A percentile compares a stretch with the other conserved stretches of the same genome.
These are phyloP conservation scores for Tragulus kanchil DNA, from an alignment of 2,113 vertebrate species.

Conservation along the genomic window DNA sequence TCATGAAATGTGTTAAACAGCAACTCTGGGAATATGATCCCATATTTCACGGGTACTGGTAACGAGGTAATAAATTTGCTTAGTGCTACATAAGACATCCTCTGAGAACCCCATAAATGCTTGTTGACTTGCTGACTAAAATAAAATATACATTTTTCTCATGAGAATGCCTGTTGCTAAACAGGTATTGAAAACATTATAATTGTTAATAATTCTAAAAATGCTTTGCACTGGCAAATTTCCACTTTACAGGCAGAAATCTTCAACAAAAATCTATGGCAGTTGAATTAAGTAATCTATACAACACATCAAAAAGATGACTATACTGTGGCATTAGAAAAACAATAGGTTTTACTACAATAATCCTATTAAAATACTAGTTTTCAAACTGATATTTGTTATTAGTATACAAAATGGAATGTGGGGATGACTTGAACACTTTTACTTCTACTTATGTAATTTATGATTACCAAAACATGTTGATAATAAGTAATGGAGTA, in stretches of 20 bases:
- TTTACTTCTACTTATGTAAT: neutral
- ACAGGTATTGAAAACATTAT: neutral
- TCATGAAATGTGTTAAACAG: neutral
- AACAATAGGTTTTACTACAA: neutral
- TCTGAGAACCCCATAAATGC: conserved; percentile 23
- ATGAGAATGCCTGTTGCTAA: neutral
- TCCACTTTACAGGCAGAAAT: neutral
- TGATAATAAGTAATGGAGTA: neutral
- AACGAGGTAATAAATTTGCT: conserved; percentile 29
- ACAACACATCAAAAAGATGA: neutral
- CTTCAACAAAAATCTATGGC: neutral
- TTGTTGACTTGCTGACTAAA: conserved; percentile 43
- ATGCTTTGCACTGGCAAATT: neutral
- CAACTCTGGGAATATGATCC: neutral
- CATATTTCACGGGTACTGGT: neutral
- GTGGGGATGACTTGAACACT: neutral
- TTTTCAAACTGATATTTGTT: neutral
- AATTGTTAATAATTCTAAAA: conserved; percentile 44
- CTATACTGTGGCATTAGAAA: neutral
- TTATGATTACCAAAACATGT: neutral
- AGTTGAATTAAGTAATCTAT: neutral
- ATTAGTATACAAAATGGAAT: neutral
- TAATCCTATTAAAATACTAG: neutral
- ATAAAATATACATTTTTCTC: neutral
- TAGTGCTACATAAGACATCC: neutral